A percentile compares a stretch with the other conserved stretches of the same genome.
These are phyloP conservation scores for Erythrocercus mccallii DNA, from an alignment of 2,113 vertebrate genomes.

Conservation along the genomic window DNA sequence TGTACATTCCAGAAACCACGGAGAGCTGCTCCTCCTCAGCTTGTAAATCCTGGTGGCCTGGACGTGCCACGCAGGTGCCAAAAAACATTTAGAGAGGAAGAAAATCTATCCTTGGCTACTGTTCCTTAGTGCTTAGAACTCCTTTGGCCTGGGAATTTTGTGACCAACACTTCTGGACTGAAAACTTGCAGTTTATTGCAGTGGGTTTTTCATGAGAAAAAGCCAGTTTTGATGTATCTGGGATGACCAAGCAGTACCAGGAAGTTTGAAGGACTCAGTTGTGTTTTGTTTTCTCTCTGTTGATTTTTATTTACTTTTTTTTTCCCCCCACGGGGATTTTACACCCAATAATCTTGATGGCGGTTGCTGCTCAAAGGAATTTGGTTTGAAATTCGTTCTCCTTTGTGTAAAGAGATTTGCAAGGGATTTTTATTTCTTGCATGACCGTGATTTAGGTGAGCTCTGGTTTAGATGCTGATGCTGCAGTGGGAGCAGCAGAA, in stretches of 20 bases:
- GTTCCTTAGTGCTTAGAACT: neutral
- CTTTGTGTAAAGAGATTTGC: neutral
- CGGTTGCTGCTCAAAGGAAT: neutral
- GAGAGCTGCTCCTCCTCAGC: neutral
- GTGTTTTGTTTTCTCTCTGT: neutral
- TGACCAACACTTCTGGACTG: neutral
- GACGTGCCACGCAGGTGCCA: neutral
- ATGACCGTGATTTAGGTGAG: neutral
- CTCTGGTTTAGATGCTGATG: neutral
- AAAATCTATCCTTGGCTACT: neutral
- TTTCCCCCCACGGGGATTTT: neutral
- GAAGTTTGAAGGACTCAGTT: neutral
- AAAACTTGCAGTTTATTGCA: neutral
- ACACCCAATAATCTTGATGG: neutral
- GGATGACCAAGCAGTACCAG: neutral
- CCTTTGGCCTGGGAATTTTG: neutral
- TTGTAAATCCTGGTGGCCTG: neutral
- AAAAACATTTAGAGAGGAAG: neutral
- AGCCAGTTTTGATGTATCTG: neutral
- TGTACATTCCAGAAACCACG: neutral
- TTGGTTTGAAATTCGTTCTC: neutral
- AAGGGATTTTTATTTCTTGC: neutral
- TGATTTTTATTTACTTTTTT: neutral
- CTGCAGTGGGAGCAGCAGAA: neutral
- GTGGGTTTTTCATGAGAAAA: neutral